Base-by-base conservation (phyloP, 2,888 invertebrate genomes). In the Pimpla rufipes region DNA sequence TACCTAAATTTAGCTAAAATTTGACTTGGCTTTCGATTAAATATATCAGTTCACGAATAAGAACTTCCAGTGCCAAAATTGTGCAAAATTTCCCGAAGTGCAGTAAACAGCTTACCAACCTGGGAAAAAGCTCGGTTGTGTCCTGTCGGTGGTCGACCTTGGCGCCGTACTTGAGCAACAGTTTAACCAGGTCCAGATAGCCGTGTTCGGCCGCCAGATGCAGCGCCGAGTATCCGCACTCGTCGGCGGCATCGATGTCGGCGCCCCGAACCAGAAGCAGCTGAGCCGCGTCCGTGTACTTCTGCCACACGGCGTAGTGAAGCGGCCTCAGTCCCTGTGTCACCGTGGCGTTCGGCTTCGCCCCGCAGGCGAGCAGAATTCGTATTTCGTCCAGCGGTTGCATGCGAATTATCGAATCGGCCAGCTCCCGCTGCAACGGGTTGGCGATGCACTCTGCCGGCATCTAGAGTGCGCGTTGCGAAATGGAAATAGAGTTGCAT, bases 291-390 rank as follows among this genome's bases (percentile, higher is more conserved):
- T 97, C 97, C 86, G 95, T 94, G 92, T 96, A 95, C 37, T 97
- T 95, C 91, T 97, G 97, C 96, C 98, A 98, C 85, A 98, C 97
- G 0, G 98, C 98, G 93, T 98, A 98, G 94, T 98, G 98, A 45
- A 98, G 94, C 0, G 98, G 98, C 79, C 97, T 95, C 64, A 98
- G 94, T 1, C 98, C 98, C 92, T 97, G 97, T 0, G 97, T 97
- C 40, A 98, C 97, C 29, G 97, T 95, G 87, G 96, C 97, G 90
- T 96, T 96, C 23, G 96, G 96, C 94, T 96, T 97, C 6, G 98
- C 98, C 3, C 98, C 98, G 90, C 97, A 97, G 18, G 97, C 97
- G 77, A 98, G 94, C 3, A 98, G 94, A 82, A 98, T 97, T 68
- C 97, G 94, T 81, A 98, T 96, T 92, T 98, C 98, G 89, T 98